These are phyloP conservation scores for Eclectus roratus DNA, from an alignment of 2,113 vertebrate genomes.

Conservation along the genomic window DNA sequence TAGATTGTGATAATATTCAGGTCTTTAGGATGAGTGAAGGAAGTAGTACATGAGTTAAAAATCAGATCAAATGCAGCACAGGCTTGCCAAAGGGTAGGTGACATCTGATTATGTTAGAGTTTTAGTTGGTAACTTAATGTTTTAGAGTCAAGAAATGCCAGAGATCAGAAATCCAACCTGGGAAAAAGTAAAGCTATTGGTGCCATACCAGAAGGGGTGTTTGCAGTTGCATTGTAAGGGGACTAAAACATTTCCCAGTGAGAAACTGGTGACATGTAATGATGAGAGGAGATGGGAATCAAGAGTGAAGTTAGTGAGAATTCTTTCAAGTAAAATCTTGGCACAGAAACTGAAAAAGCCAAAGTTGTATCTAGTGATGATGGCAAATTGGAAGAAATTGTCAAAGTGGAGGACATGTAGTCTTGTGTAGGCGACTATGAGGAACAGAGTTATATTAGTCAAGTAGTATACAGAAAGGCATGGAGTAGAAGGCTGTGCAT, in stretches of 20 bases:
- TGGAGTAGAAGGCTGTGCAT: neutral
- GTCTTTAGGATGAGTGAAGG: neutral
- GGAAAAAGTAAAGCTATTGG: neutral
- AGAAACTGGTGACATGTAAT: neutral
- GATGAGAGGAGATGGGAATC: neutral
- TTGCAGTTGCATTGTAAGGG: neutral
- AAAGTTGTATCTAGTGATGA: neutral
- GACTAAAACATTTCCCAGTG: neutral
- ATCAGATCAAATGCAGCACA: neutral
- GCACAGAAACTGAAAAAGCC: neutral
- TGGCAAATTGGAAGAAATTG: neutral
- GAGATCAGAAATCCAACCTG: neutral
- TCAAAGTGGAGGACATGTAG: neutral
- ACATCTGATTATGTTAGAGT: neutral
- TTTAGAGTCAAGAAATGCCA: neutral
- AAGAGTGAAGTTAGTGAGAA: neutral
- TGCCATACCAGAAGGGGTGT: neutral
- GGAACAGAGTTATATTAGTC: neutral
- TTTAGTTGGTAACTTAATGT: neutral
- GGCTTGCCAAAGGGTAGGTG: neutral
- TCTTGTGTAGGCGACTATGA: neutral
- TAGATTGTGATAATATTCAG: neutral
- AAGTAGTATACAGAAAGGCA: neutral
- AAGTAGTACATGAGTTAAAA: neutral
- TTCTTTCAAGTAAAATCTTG: neutral